Percentiles rank a stretch among this genome's conserved stretches.
phyloP scores from a whole-genome alignment of 2,797 vertebrate species.

The Phataginus tetradactyla region DNA sequence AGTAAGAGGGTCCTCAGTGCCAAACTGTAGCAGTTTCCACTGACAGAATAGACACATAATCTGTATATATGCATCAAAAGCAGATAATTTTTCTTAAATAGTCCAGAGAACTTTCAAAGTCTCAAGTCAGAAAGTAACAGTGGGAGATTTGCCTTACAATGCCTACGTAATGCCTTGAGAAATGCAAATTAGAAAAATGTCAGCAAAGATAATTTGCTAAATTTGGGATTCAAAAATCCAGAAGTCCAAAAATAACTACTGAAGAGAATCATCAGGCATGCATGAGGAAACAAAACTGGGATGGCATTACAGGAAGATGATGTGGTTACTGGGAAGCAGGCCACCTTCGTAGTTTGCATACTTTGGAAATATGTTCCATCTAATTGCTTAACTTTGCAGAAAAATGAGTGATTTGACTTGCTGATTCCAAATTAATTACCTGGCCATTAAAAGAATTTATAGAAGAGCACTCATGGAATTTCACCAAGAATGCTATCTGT shows the following conservation, averaged over 20 bases:
- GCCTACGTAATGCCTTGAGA: background rate
- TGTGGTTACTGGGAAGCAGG: background rate
- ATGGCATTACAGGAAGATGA: background rate
- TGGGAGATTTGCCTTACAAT: background rate
- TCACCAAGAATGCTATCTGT: background rate
- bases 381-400: slow-evolving; percentile 21
- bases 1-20: background rate
- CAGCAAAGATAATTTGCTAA: background rate
- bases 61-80: background rate
- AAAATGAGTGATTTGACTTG: slow-evolving; percentile 35
- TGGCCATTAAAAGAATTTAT: background rate
- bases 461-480: background rate
- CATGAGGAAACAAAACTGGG: background rate
- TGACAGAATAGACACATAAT: background rate
- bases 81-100: background rate
- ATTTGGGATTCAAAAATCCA: slow-evolving; percentile 24
- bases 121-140: background rate
- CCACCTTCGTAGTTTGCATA: background rate
- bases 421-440: slow-evolving; percentile 48
- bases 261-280: slow-evolving; percentile 1
- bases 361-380: slow-evolving; percentile 42
- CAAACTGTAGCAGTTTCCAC: background rate
- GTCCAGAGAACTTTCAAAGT: background rate
- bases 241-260: background rate
- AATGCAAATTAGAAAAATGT: slow-evolving; percentile 13